Evolutionary conservation across 2,888 invertebrate species (phyloP), one percentile per base, ranked within the genome.

Genomic region (Pegoplata infirma): DNA sequence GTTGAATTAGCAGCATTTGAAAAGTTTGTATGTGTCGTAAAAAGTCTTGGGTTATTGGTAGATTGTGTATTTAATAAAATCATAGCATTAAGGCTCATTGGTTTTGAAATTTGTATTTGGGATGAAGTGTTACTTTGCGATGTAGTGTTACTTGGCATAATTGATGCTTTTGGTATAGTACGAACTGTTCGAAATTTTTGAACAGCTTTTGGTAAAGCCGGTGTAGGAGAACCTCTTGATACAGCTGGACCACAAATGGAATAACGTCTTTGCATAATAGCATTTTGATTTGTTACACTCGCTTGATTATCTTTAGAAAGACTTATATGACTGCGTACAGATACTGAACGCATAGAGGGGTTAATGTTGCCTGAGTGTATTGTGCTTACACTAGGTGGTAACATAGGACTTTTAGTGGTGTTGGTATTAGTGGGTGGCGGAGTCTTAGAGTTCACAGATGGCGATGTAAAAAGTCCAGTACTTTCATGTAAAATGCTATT

Each of bases 81-180:
- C n/a, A n/a, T n/a, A n/a, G 36, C 10, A 47, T 74, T 78, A 5
- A 78, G 68, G 19, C 73, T 78, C 5, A 78, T 14, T 2, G 78
- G 69, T 17, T 74, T 53, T 0, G 78, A 78, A 4, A 78, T 78
- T 63, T 59, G 56, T 28, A 78, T 63, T 64, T 73, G 58, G 0
- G 73, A 58, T 10, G 5, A 1, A n/a, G 36, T 4, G n/a, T 40
- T n/a, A 2, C n/a, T n/a, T n/a, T 17, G 3, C n/a, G 47, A 6
- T 25, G 46, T 10, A 46, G n/a, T n/a, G n/a, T n/a, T n/a, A n/a
- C n/a, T n/a, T n/a, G 1, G 32, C 8, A 56, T 8, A 3, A 7
- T n/a, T 53, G 25, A 8, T n/a, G n/a, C n/a, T 8, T 16, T 53
- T 5, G 53, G 8, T 14, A 10, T 3, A n/a, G 25, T 1, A n/a